These are phyloP conservation scores for Actinostola sp. DNA, from an alignment of 92 coral and sea anemone species.

Conservation along the genomic window DNA sequence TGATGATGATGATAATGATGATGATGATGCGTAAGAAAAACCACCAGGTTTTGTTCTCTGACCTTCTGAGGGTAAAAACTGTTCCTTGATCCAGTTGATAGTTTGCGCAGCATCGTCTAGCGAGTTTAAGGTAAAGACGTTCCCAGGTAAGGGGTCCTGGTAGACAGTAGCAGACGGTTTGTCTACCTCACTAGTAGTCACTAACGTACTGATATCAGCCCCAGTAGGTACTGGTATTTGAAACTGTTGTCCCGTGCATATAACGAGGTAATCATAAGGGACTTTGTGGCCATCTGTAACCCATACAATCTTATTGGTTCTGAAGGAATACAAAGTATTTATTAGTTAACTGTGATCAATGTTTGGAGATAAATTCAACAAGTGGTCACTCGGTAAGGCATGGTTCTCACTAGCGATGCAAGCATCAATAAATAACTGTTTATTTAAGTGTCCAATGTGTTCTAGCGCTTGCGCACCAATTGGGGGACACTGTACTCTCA, in stretches of 20 bases:
- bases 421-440: no score
- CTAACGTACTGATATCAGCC: conserved; percentile 91
- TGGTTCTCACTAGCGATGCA: no score
- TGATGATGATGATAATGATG: no score
- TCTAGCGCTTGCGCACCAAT: no score
- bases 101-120: conserved; percentile 67
- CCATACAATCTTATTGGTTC: conserved; percentile 74
- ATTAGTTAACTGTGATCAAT: not conserved
- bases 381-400: no score
- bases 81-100: conserved; percentile 72
- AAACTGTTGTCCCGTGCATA: conserved; percentile 96
- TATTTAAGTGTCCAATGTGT: no score
- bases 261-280: conserved; percentile 91
- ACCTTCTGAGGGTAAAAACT: conserved; percentile 75
- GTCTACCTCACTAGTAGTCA: conserved; percentile 94
- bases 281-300: conserved; percentile 77
- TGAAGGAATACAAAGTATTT: not conserved
- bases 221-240: conserved; percentile 90
- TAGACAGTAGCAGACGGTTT: conserved; percentile 64
- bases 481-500: no score
- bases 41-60: not conserved
- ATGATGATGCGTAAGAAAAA: no score
- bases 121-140: conserved; percentile 84
- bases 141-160: conserved; percentile 69
- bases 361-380: not conserved